Percentiles rank a stretch among this genome's conserved stretches.
These are phyloP conservation scores for Enteromius afrohamiltoni DNA, from an alignment of 2,797 vertebrate species.

Conservation along the genomic window DNA sequence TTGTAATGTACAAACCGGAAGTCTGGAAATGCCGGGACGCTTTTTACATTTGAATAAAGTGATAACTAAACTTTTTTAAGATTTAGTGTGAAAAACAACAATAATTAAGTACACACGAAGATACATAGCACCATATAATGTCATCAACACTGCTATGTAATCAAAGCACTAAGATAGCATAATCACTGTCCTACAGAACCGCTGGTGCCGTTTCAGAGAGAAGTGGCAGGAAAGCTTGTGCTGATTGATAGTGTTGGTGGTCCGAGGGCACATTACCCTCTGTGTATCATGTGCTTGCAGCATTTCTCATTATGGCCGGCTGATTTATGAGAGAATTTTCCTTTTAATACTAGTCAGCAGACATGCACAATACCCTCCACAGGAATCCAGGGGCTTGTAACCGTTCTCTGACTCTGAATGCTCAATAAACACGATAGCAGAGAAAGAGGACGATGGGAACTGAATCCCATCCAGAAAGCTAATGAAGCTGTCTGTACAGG, in stretches of 20 bases:
- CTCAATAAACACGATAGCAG: background rate
- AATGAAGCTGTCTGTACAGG: constrained; percentile 31
- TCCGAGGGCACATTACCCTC: background rate
- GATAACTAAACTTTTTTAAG: too few relatives aligned
- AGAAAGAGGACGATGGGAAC: background rate
- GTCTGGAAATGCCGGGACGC: too few relatives aligned
- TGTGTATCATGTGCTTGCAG: background rate
- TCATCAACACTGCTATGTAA: background rate
- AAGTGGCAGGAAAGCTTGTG: background rate
- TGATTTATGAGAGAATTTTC: constrained; percentile 3
- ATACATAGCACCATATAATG: background rate
- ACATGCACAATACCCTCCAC: background rate
- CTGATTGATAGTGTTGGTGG: background rate
- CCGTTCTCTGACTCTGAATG: background rate
- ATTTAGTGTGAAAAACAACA: background rate
- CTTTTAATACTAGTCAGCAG: background rate
- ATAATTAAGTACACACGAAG: background rate
- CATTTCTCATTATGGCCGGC: background rate
- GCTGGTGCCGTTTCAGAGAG: background rate
- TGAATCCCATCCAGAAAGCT: constrained; percentile 26
- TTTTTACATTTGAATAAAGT: too few relatives aligned
- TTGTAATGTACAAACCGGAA: background rate
- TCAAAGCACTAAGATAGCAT: background rate
- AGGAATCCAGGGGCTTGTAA: background rate
- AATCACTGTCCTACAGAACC: background rate